These are phyloP conservation scores for Wiebesia pumilae DNA, from an alignment of 1,140 invertebrate genomes.

Conservation along the genomic window DNA sequence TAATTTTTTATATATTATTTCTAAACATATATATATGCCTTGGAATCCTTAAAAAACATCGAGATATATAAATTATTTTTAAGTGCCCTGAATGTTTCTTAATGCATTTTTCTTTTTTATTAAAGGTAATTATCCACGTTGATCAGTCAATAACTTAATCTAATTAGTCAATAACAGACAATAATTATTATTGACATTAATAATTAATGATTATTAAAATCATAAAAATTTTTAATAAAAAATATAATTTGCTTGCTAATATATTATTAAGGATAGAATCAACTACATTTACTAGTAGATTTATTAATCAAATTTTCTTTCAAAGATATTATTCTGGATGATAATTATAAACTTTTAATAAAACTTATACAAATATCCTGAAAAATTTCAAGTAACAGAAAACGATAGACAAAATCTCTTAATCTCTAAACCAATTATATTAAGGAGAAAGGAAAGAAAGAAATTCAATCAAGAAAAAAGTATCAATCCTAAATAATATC, in stretches of 20 bases:
- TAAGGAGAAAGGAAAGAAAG: background rate
- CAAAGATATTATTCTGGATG: background rate
- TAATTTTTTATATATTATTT: too few species aligned
- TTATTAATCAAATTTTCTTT: background rate
- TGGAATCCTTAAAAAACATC: too few species aligned
- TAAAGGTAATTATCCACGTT: background rate
- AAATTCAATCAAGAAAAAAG: background rate
- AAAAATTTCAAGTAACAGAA: background rate
- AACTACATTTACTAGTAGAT: background rate
- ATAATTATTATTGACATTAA: too few species aligned
- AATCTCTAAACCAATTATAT: background rate
- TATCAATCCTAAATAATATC: background rate
- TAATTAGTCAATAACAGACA: too few species aligned
- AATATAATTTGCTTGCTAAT: background rate
- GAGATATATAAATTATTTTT: too few species aligned
- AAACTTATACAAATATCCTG: background rate
- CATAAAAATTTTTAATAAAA: too few species aligned
- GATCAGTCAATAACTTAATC: background rate
- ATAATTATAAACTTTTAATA: background rate
- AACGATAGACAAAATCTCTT: background rate
- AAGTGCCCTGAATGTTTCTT: background rate
- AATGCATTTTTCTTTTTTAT: background rate
- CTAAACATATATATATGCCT: too few species aligned
- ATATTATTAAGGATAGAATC: background rate
- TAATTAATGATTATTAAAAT: too few species aligned